Conservation (phyloP, 2,888 invertebrate genomes). For the Tetragonula carbonaria region DNA sequence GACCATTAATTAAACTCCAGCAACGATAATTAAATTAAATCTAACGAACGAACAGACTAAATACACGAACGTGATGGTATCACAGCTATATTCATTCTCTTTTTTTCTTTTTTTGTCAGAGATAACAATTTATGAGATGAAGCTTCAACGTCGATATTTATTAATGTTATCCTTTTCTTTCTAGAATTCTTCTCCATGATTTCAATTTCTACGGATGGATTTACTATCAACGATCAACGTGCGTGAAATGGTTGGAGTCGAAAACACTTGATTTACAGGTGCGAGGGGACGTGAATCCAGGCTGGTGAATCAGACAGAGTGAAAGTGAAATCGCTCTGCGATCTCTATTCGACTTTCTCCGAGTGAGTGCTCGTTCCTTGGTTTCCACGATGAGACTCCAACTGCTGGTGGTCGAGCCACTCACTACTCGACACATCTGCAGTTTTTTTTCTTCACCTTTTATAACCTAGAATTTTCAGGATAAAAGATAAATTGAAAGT, state of each 20-base stretch:
- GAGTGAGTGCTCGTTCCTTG: slow-evolving; percentile 1
- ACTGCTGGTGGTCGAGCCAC: too few relatives aligned
- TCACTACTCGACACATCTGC: background rate
- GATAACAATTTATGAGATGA: background rate
- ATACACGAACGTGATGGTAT: background rate
- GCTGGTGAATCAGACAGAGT: slow-evolving; percentile 47
- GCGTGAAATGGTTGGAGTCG: background rate
- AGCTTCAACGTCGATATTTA: too few relatives aligned
- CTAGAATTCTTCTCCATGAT: too few relatives aligned
- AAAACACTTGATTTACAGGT: background rate
- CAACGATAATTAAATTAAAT: background rate
- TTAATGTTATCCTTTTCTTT: too few relatives aligned
- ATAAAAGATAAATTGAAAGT: background rate
- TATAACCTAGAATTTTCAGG: background rate
- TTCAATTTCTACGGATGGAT: too few relatives aligned
- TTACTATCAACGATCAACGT: too few relatives aligned
- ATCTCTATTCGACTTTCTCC: slow-evolving; percentile 50
- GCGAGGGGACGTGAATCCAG: slow-evolving; percentile 47
- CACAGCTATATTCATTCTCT: background rate
- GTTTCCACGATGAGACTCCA: background rate
- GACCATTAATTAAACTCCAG: background rate
- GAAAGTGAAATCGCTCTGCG: slow-evolving; percentile 48
- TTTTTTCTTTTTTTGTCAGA: background rate
- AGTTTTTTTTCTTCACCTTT: background rate
- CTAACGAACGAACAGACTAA: background rate